Evolutionary conservation across 2,888 invertebrate genomes (phyloP), one percentile per base, ranked within the genome.

Genomic region (Brachynemurus nebulosus): DNA sequence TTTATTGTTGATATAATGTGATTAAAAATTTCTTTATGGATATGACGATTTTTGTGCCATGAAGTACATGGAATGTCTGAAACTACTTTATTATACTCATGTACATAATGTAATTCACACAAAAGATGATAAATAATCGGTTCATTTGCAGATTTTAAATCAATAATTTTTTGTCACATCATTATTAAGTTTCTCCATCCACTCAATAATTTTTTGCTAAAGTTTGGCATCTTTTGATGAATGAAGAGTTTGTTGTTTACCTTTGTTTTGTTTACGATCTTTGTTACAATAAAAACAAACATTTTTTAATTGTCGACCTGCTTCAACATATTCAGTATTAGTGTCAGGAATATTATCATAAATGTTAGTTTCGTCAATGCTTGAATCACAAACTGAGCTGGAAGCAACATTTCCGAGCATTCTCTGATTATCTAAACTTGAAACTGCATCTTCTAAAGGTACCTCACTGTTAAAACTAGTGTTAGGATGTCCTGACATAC

Each of bases 71-170:
- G 42, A 33, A 39, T 14, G 18, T 42, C 45, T 19, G 45, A 38
- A 45, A 47, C 43, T 43, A 23, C 11, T 47, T 47, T 45, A 43
- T 45, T 47, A 21, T 47, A 44, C n/a, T 43, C 40, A 45, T 40
- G 37, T 45, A 43, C 40, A 43, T 43, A 45, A 40, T 44, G 21
- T 23, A 35, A 35, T 5, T 6, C 3, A 20, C 40, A 35, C 14
- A 34, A 9, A 3, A 3, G 4, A 6, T 35, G 35, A 35, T 35
- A 35, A 6, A 3, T 14, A 35, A 35, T 35, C 12, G 35, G n/a
- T 35, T 12, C 16, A 35, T 35, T 35, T 35, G 35, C 7, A 16
- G 35, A 35, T 5, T 35, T 2, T 2, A 35, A 46, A 37, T 38
- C 16, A 45, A 36, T n/a, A 12, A 45, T 30, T 45, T 35, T 45